Conservation (phyloP, 92 coral and sea anemone genomes). For the Epizoanthus ramosus region DNA sequence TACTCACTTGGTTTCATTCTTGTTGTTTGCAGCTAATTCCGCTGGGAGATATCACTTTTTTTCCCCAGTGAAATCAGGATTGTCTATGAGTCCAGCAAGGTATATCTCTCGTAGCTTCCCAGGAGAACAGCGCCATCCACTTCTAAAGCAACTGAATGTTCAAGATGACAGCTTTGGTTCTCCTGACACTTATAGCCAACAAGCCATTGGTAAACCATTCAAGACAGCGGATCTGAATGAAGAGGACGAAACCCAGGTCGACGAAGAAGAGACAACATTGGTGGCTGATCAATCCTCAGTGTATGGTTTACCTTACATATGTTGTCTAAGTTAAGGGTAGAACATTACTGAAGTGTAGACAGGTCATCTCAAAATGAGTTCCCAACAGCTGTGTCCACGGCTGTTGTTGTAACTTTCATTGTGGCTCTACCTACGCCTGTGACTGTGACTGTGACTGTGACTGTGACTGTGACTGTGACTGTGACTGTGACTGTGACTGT, state of each 20-base stretch:
- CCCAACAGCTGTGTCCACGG: no score
- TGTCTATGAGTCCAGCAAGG: conserved; percentile 3
- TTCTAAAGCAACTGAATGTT: background rate
- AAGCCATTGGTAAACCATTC: background rate
- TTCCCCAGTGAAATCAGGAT: conserved; percentile 1
- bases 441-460: no score
- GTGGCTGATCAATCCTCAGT: background rate
- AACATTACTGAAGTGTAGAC: no score
- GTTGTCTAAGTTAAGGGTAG: no score
- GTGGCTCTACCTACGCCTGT: no score
- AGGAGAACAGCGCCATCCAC: conserved; percentile 4
- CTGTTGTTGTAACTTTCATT: no score
- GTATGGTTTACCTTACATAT: background rate
- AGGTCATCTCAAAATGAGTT: no score
- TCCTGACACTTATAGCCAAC: background rate
- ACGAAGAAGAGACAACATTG: conserved; percentile 4
- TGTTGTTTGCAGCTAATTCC: background rate
- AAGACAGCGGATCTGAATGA: background rate
- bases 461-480: no score
- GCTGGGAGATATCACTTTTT: background rate
- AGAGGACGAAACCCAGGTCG: background rate
- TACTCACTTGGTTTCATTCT: background rate
- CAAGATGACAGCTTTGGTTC: background rate
- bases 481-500: no score
- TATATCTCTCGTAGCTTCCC: conserved; percentile 39